Conservation (phyloP, 1,140 invertebrate genomes). For the Harpegnathos saltator region DNA sequence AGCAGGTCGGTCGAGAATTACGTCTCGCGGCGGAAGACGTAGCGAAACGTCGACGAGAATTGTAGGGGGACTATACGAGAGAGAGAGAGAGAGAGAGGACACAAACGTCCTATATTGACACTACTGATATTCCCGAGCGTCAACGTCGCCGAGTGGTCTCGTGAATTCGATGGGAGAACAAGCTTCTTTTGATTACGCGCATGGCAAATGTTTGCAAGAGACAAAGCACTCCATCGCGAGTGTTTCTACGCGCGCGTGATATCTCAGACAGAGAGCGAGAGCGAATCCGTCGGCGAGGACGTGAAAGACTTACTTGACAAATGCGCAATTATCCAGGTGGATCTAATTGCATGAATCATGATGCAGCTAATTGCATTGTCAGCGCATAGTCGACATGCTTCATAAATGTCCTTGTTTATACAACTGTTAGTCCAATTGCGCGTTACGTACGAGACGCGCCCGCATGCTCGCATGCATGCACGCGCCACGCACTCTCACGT, state of each 20-base stretch:
- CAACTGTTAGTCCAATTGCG: not conserved
- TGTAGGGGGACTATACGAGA: no score
- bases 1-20: not conserved
- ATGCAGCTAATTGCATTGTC: no score
- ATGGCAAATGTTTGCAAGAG: not conserved
- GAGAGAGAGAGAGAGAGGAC: not conserved
- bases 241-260: not conserved
- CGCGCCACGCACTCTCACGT: no score
- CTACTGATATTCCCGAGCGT: not conserved
- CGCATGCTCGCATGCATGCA: no score
- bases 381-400: not conserved
- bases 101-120: not conserved
- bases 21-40: not conserved
- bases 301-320: not conserved
- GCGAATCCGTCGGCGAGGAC: not conserved
- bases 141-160: not conserved
- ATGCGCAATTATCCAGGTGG: not conserved
- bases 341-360: not conserved
- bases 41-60: conserved; percentile 7
- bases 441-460: no score
- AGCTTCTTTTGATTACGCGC: not conserved
- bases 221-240: not conserved
- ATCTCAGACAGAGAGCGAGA: not conserved
- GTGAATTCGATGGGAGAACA: not conserved
- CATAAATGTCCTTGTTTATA: not conserved